A percentile compares a stretch with the other conserved stretches of the same genome.
These are phyloP conservation scores for Papilio polyxenes DNA, from an alignment of 1,140 invertebrate species.

Conservation along the genomic window DNA sequence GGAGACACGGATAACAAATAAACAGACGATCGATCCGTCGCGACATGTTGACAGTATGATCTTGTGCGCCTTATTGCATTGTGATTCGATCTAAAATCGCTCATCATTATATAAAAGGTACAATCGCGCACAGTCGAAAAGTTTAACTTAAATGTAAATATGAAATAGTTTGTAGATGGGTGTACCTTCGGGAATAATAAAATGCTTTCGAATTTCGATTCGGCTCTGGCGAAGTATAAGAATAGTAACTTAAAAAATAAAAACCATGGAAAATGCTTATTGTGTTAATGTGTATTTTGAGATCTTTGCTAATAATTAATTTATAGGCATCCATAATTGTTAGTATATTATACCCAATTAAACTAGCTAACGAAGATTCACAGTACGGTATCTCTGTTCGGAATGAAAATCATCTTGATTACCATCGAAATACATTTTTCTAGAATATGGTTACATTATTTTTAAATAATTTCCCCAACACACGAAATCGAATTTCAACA, in stretches of 20 bases:
- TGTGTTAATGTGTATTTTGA: neutral
- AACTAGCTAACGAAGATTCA: neutral
- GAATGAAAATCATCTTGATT: neutral
- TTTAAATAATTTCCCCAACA: neutral
- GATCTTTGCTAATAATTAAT: no score
- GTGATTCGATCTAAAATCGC: constrained; percentile 21
- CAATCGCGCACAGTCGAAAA: neutral
- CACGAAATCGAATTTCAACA: neutral
- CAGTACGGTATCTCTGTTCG: neutral
- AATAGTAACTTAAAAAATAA: no score
- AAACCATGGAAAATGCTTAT: no score
- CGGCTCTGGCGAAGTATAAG: neutral
- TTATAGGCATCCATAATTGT: no score
- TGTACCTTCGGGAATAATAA: neutral
- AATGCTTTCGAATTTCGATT: neutral
- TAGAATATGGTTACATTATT: no score
- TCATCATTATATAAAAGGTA: neutral
- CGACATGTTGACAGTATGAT: neutral
- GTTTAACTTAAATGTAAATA: neutral
- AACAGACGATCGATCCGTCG: constrained; percentile 30
- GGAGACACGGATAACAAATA: constrained; percentile 33
- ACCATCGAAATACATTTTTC: neutral
- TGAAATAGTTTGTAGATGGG: neutral
- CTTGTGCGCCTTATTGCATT: neutral
- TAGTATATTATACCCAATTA: no score